A percentile compares a stretch with the other conserved stretches of the same genome.
Conservation (phyloP, 2,888 invertebrate genomes). For the Papilio demoleus region DNA sequence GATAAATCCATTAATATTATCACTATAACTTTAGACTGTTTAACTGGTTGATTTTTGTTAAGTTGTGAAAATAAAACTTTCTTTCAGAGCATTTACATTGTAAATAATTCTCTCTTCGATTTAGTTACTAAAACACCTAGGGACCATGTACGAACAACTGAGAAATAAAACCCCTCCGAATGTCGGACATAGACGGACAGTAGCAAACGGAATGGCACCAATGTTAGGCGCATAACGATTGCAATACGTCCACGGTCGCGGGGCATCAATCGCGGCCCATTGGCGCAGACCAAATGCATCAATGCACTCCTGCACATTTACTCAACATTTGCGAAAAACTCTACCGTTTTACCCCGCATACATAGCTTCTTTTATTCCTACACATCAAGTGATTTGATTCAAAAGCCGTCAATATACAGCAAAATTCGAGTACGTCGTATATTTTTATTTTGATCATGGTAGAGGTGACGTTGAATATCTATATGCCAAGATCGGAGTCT, state of each 20-base stretch:
- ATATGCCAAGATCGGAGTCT: constrained; percentile 28
- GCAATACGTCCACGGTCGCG: constrained; percentile 74
- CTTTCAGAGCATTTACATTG: neutral
- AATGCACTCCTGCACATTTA: constrained; percentile 57
- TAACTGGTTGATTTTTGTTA: no score
- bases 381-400: neutral
- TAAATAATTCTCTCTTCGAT: constrained; percentile 17
- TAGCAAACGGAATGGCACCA: constrained; percentile 69
- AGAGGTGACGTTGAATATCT: constrained; percentile 22
- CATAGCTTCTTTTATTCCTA: constrained; percentile 39
- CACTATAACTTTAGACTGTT: no score
- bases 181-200: constrained; percentile 67
- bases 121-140: constrained; percentile 30
- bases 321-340: neutral
- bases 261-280: constrained; percentile 75
- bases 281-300: constrained; percentile 75
- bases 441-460: neutral
- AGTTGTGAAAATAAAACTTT: no score
- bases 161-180: constrained; percentile 67
- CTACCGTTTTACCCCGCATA: constrained; percentile 29
- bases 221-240: constrained; percentile 80
- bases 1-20: no score
- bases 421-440: neutral
- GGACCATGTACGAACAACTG: constrained; percentile 29
- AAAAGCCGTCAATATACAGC: constrained; percentile 5